Evolutionary conservation across 2,113 vertebrate genomes (phyloP).

Genomic region (Entomyzon cyanotis): DNA sequence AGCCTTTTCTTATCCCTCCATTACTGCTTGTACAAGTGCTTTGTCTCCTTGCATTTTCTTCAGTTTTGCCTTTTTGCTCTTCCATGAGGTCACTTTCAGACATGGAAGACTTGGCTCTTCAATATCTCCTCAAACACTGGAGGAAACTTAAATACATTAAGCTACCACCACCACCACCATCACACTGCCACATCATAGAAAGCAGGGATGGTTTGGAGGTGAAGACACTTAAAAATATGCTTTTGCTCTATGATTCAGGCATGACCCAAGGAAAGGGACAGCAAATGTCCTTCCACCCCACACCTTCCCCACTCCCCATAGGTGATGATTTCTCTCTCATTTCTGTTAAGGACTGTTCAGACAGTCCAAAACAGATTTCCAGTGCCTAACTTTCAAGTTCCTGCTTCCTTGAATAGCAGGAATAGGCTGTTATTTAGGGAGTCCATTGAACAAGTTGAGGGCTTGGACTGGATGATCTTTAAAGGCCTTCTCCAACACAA

Average conservation of each 20-base stretch:
- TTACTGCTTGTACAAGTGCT: background rate
- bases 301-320: background rate
- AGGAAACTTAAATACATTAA: background rate
- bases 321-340: background rate
- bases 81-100: background rate
- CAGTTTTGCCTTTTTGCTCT: background rate
- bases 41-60: background rate
- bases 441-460: accelerated
- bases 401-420: background rate
- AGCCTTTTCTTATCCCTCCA: background rate
- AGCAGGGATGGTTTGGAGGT: background rate
- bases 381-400: background rate
- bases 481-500: background rate
- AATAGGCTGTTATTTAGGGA: background rate
- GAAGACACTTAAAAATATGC: background rate
- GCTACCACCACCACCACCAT: background rate
- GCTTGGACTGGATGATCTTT: background rate
- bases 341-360: background rate
- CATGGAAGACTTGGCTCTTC: background rate
- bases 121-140: background rate
- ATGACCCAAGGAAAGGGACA: background rate
- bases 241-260: background rate
- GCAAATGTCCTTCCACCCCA: background rate
- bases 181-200: background rate
- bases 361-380: background rate